These are phyloP conservation scores for Horisme vitalbata DNA, from an alignment of 2,888 invertebrate genomes.

Conservation along the genomic window DNA sequence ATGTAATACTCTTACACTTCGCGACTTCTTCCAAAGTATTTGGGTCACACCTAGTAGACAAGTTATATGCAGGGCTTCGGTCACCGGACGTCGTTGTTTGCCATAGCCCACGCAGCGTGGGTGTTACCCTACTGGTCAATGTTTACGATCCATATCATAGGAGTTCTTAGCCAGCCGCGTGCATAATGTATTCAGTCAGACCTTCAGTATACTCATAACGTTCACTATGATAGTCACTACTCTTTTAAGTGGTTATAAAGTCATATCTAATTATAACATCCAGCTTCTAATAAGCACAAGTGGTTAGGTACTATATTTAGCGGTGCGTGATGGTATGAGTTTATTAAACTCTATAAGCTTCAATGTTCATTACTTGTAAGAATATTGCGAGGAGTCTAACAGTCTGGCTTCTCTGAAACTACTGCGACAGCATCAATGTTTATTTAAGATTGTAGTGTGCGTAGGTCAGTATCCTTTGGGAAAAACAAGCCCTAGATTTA, in stretches of 20 bases:
- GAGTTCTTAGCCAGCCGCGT: constrained; percentile 22
- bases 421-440: constrained; percentile 1
- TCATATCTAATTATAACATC: constrained; percentile 52
- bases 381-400: constrained; percentile 8
- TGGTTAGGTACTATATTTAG: constrained; percentile 64
- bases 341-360: constrained; percentile 43
- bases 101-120: constrained; percentile 60
- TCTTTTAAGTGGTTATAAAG: constrained; percentile 45
- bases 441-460: constrained; percentile 10
- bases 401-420: constrained; percentile 9
- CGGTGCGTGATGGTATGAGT: constrained; percentile 53
- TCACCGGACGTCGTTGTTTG: constrained; percentile 76
- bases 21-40: constrained; percentile 36
- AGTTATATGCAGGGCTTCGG: constrained; percentile 52
- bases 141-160: constrained; percentile 30
- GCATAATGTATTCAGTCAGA: constrained; percentile 17
- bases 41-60: constrained; percentile 50
- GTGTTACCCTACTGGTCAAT: constrained; percentile 31
- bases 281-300: constrained; percentile 54
- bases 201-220: constrained; percentile 14
- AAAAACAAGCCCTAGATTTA: constrained; percentile 11
- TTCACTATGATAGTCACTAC: constrained; percentile 1
- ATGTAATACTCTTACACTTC: constrained; percentile 33
- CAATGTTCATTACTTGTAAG: constrained; percentile 9
- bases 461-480: constrained; percentile 14